phyloP scores from a whole-genome alignment of 2,888 invertebrate species.

The Chloroclystis v-ata region DNA sequence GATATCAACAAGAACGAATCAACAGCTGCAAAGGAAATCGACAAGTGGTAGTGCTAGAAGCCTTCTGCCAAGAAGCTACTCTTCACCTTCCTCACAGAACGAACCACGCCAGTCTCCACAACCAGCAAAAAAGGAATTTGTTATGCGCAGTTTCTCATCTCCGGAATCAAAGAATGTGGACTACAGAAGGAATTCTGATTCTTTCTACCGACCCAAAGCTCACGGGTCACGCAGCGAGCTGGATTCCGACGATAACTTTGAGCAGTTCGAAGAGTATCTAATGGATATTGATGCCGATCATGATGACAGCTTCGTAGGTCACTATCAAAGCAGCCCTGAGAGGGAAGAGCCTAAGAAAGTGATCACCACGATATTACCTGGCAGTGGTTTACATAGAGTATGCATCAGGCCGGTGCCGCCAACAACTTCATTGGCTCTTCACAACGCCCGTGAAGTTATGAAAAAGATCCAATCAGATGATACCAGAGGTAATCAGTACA shows the following conservation, averaged over 20 bases:
- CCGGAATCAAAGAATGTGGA: conserved; percentile 61
- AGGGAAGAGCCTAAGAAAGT: conserved; percentile 61
- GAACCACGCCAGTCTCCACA: conserved; percentile 38
- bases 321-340: conserved; percentile 53
- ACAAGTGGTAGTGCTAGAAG: conserved; percentile 46
- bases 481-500: conserved; percentile 45
- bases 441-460: conserved; percentile 47
- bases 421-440: conserved; percentile 45
- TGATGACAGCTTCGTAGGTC: conserved; percentile 48
- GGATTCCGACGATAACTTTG: conserved; percentile 67
- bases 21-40: conserved; percentile 58
- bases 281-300: conserved; percentile 69
- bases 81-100: conserved; percentile 57
- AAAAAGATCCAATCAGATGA: conserved; percentile 51
- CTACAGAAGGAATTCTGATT: conserved; percentile 57
- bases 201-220: conserved; percentile 54
- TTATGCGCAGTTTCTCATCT: conserved; percentile 63
- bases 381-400: conserved; percentile 66
- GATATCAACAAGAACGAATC: conserved; percentile 60
- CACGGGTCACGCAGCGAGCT: conserved; percentile 62
- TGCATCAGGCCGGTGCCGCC: conserved; percentile 56
- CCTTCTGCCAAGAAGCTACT: conserved; percentile 63
- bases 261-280: conserved; percentile 64
- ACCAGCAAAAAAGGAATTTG: conserved; percentile 43
- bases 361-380: conserved; percentile 59